Base-by-base conservation (phyloP, 1,140 invertebrate genomes). In the Euwallacea fornicatus region DNA sequence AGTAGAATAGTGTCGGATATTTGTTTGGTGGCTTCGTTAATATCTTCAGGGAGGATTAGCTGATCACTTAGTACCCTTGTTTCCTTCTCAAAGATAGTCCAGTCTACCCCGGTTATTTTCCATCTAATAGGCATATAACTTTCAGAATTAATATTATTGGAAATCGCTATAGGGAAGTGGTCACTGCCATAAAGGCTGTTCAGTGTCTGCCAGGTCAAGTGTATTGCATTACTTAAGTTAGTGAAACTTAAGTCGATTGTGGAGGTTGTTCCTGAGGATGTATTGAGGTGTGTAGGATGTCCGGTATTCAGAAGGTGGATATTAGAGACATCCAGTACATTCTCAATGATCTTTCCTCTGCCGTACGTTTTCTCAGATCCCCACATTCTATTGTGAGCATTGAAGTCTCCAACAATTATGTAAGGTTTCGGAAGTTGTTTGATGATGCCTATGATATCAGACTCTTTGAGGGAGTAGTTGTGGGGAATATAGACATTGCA, bases 401-500 rank as follows among this genome's bases (percentile, higher is more conserved):
- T 74, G 50, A 74, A 72, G 42, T 74, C 71, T 7, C 73, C 73
- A 10, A 65, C 13, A 10, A 74, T 10, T 46, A 74, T 65, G 16
- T 69, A 66, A 15, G 60, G 56, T 11, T 60, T 10, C 9, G 70
- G 66, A 0, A 73, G 66, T 69, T 74, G 71, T 42, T 59, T 62
- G 55, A 72, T 50, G 41, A 73, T 21, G 21, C 66, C 50, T 42
- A 70, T 10, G 41, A 75, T 6, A 6, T 75, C 56, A 3, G 42
- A 7, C 54, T 41, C 43, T 13, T 15, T 13, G 33, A 60, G 16
- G 50, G 15, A 7, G 41, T 2, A 10, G 46, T 56, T 42, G 7
- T 46, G 41, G 7, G 63, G 74, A n/a, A 75, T 9, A 42, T 73
- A 75, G 11, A 75, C 61, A 41, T 61, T 70, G 50, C 74, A 75